Base-by-base conservation (phyloP, 2,797 vertebrate species). In the Otus scops region DNA sequence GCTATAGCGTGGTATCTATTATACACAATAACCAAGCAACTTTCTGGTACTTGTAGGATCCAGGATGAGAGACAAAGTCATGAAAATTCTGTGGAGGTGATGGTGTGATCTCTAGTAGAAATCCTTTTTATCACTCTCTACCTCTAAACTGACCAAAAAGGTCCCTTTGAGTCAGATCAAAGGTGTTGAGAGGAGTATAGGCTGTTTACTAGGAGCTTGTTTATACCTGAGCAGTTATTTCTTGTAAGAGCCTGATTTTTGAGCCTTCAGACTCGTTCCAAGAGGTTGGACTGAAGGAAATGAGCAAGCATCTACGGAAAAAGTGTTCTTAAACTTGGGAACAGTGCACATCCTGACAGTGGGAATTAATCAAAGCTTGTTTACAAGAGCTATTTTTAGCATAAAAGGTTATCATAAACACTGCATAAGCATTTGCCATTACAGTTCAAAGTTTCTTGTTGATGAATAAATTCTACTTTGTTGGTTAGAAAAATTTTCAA, bases 301-400 rank as follows among this genome's bases (percentile, higher is more conserved):
- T 96, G 94, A 98, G 94, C 60, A 59, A 95, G 93, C 97, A 94
- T 96, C 97, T 97, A 97, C 97, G 97, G 98, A 98, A 98, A 98
- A 97, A 96, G 96, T 96, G 93, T 97, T 98, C 97, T 95, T 81
- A 96, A 97, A 95, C 97, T 97, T 96, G 96, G 94, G 95, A 96
- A 96, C 95, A 89, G 78, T 82, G 93, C 94, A 98, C 96, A 98
- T 98, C 98, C 98, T 98, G 98, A 96, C 97, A 97, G 95, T 97
- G 94, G 96, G 97, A 98, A 98, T 98, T 97, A 98, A 98, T 98
- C 98, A 98, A 97, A 98, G 97, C 95, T 97, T 98, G 97, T 98
- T 98, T 98, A 98, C 96, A 43, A 65, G 65, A 69, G 68, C 94
- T 98, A 98, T 98, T 98, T 98, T 98, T 98, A 98, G 98, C 97